Conservation (phyloP, 2,888 invertebrate genomes). For the Troglohyphantes excavatus region DNA sequence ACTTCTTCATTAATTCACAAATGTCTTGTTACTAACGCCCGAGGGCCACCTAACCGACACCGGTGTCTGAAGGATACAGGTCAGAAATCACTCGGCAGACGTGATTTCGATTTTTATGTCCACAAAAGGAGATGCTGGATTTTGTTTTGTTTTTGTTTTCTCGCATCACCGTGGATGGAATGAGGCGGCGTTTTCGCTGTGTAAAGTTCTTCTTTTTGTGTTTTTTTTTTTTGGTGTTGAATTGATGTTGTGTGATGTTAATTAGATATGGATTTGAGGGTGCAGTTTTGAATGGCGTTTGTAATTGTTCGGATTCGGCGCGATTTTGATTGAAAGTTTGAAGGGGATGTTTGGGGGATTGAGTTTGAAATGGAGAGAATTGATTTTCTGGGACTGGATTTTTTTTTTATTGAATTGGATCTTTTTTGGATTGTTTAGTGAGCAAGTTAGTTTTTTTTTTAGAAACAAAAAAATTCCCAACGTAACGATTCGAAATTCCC, state of each 20-base stretch:
- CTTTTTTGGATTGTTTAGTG: too few species aligned
- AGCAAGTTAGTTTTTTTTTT: too few species aligned
- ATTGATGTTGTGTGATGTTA: neutral
- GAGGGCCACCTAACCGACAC: slow-evolving; percentile 39
- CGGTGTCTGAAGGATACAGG: slow-evolving; percentile 49
- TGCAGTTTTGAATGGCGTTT: neutral
- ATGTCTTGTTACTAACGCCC: slow-evolving; percentile 2
- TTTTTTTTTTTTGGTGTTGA: neutral
- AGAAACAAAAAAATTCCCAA: too few species aligned
- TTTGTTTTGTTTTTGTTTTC: neutral
- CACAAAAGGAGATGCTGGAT: slow-evolving; percentile 55
- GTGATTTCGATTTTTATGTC: slow-evolving; percentile 52
- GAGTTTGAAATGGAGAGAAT: too few species aligned
- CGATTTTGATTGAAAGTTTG: neutral
- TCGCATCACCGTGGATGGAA: neutral
- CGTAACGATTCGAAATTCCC: too few species aligned
- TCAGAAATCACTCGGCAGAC: slow-evolving; percentile 51
- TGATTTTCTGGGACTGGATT: too few species aligned
- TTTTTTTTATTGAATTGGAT: too few species aligned
- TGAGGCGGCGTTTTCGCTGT: neutral
- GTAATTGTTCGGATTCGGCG: neutral
- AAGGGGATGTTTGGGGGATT: too few species aligned
- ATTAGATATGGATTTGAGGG: neutral
- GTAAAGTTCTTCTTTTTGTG: neutral
- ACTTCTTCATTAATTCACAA: neutral